These are phyloP conservation scores for Alosa sapidissima DNA, from an alignment of 2,797 vertebrate species.

Conservation along the genomic window DNA sequence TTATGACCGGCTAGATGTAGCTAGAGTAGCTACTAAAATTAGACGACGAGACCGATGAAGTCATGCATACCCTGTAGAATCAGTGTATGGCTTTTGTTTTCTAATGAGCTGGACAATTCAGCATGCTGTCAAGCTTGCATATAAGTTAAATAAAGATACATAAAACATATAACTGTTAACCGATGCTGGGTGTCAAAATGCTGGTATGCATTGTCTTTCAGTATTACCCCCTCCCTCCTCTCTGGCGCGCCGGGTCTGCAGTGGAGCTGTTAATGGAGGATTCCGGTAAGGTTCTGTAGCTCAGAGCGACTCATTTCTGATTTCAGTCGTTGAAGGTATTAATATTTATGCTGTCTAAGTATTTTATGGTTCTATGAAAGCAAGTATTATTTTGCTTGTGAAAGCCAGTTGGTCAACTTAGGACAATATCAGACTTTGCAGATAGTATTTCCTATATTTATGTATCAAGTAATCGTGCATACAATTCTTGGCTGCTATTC, in stretches of 20 bases:
- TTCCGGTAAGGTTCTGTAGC: not conserved
- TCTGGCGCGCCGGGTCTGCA: slow-evolving; percentile 21
- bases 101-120: not conserved
- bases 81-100: not conserved
- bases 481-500: not conserved
- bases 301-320: not conserved
- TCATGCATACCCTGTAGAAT: slow-evolving; percentile 44
- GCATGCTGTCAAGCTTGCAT: not conserved
- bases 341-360: not conserved
- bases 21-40: slow-evolving; percentile 50
- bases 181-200: not conserved
- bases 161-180: not conserved
- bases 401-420: not conserved
- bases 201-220: slow-evolving; percentile 5
- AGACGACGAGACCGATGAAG: slow-evolving; percentile 49
- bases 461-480: no score
- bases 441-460: not conserved
- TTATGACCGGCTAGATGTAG: not conserved
- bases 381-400: not conserved
- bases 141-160: not conserved
- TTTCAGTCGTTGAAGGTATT: not conserved
- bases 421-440: not conserved
- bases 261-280: slow-evolving; percentile 1
- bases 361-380: not conserved
- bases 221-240: not conserved